These are phyloP conservation scores for Synergus umbraculus DNA, from an alignment of 2,888 invertebrate genomes.

Conservation along the genomic window DNA sequence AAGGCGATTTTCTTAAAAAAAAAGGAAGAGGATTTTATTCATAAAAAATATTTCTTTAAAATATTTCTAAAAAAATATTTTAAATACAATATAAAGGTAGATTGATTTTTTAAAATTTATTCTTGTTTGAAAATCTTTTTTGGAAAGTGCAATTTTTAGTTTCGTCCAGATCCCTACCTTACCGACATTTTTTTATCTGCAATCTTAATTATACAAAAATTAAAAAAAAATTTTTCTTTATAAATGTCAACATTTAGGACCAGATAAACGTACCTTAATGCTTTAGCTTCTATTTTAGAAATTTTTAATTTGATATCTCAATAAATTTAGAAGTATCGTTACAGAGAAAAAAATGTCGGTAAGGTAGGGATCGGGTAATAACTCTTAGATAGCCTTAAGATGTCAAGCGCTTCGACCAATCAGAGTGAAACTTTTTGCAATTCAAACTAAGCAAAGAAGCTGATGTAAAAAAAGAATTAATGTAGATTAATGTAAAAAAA, in stretches of 20 bases:
- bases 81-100: background rate
- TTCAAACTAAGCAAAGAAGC: background rate
- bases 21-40: background rate
- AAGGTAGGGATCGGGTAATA: no score
- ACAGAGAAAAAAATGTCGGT: no score
- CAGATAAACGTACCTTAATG: no score
- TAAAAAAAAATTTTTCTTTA: no score
- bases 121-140: background rate
- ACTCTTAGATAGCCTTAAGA: no score
- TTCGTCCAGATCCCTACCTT: background rate
- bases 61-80: background rate
- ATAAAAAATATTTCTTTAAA: background rate
- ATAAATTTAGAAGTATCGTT: no score
- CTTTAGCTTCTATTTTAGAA: no score
- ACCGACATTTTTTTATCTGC: no score
- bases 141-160: background rate
- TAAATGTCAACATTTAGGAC: no score
- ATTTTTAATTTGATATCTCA: no score
- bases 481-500: no score
- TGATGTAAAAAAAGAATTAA: background rate
- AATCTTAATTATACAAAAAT: no score
- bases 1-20: background rate
- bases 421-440: background rate
- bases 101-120: background rate
- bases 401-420: background rate